Conservation (phyloP, 2,113 vertebrate species). For the Esox niger region DNA sequence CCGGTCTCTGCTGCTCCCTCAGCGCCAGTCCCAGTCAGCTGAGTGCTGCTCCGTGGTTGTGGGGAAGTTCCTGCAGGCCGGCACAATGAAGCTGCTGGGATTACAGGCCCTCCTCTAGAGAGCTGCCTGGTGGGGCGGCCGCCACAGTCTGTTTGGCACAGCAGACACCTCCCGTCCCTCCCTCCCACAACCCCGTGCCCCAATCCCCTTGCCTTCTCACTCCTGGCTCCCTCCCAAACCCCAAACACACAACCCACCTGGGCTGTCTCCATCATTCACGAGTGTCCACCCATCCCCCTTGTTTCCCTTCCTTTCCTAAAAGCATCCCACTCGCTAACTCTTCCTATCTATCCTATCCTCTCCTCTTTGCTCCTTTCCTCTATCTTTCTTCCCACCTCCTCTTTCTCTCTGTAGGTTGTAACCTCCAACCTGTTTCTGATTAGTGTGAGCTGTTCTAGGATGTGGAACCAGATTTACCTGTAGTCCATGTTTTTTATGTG, state of each 20-base stretch:
- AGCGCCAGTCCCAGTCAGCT: slow-evolving; percentile 65
- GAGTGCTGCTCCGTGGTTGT: slow-evolving; percentile 67
- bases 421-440: slow-evolving; percentile 78
- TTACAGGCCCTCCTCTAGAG: slow-evolving; percentile 78
- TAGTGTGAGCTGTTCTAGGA: slow-evolving; percentile 70
- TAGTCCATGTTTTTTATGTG: slow-evolving; percentile 80
- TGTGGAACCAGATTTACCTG: slow-evolving; percentile 73
- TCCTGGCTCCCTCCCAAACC: slow-evolving; percentile 71
- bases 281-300: slow-evolving; percentile 49
- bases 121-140: slow-evolving; percentile 77
- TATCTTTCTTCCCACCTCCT: not conserved
- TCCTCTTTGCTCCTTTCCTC: not conserved
- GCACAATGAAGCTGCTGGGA: slow-evolving; percentile 81
- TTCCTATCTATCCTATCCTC: not conserved
- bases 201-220: not conserved
- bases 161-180: slow-evolving; percentile 73
- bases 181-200: slow-evolving; percentile 25
- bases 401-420: slow-evolving; percentile 27
- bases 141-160: slow-evolving; percentile 80
- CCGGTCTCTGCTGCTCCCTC: slow-evolving; percentile 47
- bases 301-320: slow-evolving; percentile 43
- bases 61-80: slow-evolving; percentile 80
- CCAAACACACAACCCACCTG: not conserved
- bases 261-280: no score
- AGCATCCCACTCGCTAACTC: slow-evolving; percentile 63